These are phyloP conservation scores for Pachymerium ferrugineum DNA, from an alignment of 2,888 invertebrate species.

Conservation along the genomic window DNA sequence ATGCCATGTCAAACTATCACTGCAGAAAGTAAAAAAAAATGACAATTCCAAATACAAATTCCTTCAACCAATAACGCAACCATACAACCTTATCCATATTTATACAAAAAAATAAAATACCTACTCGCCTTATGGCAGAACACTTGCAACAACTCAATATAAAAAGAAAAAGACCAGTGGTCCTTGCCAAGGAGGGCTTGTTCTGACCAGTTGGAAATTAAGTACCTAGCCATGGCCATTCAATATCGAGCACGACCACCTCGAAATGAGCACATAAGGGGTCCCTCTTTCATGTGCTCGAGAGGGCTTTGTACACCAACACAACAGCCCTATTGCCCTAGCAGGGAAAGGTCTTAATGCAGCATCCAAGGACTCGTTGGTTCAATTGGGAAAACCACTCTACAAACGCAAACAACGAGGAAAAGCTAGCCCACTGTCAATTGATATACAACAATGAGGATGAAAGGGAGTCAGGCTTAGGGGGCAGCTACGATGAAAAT, in stretches of 20 bases:
- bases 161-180: slow-evolving; percentile 1
- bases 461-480: neutral
- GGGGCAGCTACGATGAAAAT: neutral
- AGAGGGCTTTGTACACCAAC: slow-evolving; percentile 13
- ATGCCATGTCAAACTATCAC: neutral
- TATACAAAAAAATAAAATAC: neutral
- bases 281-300: slow-evolving; percentile 9
- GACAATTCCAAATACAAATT: too few relatives aligned
- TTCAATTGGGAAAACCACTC: slow-evolving; percentile 13
- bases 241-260: slow-evolving; percentile 13
- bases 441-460: neutral
- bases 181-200: neutral
- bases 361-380: slow-evolving; percentile 1
- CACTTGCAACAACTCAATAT: neutral
- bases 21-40: too few relatives aligned
- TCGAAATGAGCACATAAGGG: slow-evolving; percentile 9
- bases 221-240: slow-evolving; percentile 13
- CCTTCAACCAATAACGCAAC: too few relatives aligned
- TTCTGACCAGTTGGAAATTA: slow-evolving; percentile 13
- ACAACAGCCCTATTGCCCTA: slow-evolving; percentile 13
- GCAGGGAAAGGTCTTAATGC: slow-evolving; percentile 4
- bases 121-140: neutral
- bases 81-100: neutral
- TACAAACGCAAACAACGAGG: neutral
- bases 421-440: slow-evolving; percentile 8